phyloP scores from a whole-genome alignment of 1,140 invertebrate genomes.

The Zaprionus ornatus region DNA sequence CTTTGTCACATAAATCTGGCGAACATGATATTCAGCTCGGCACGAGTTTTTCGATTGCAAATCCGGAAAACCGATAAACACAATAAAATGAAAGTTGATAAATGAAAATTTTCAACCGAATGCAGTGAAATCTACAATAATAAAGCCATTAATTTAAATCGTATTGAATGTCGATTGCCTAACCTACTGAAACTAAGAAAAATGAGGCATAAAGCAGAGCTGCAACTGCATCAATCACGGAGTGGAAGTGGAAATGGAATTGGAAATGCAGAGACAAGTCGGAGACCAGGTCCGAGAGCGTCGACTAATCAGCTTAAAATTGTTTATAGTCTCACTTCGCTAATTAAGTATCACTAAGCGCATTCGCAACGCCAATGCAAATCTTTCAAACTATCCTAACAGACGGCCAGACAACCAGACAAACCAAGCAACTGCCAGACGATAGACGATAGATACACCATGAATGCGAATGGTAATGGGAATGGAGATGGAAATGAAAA shows the following conservation, averaged over 20 bases:
- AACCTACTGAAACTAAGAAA: conserved; percentile 4
- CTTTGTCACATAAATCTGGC: not conserved
- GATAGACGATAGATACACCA: not conserved
- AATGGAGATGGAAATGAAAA: not conserved
- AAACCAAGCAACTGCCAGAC: not conserved
- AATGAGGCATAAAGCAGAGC: not conserved
- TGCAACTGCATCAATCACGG: conserved; percentile 1
- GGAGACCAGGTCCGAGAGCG: conserved; percentile 4
- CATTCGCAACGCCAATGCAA: conserved; percentile 52
- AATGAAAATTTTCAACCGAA: not conserved
- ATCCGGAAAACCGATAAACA: not conserved
- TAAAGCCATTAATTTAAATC: not conserved
- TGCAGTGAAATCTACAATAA: conserved; percentile 1
- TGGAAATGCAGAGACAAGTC: not conserved
- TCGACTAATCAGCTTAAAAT: conserved; percentile 64
- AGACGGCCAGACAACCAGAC: not conserved
- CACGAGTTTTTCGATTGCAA: conserved; percentile 1
- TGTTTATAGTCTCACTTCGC: conserved; percentile 52
- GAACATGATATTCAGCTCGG: not conserved
- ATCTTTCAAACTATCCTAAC: conserved; percentile 33
- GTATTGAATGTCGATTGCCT: not conserved
- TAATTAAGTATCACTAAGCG: conserved; percentile 71
- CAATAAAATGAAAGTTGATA: conserved; percentile 8
- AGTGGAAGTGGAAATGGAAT: conserved; percentile 1
- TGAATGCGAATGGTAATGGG: not conserved